Percentiles rank a stretch among this genome's conserved stretches.
These are phyloP conservation scores for Drosophila neonasuta DNA, from an alignment of 2,888 invertebrate genomes.

Conservation along the genomic window DNA sequence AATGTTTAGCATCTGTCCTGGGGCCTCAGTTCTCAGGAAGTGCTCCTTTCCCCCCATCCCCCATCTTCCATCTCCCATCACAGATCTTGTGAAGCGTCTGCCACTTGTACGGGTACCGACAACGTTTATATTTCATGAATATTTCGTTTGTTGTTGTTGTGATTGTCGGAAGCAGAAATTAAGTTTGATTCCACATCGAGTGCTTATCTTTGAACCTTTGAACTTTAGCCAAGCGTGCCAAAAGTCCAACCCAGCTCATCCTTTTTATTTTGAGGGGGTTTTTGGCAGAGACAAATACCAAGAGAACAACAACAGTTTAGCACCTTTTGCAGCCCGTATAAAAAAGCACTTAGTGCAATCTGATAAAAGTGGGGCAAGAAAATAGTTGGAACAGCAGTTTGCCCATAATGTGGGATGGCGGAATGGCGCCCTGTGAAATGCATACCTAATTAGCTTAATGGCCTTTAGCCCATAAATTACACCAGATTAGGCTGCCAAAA, in stretches of 20 bases:
- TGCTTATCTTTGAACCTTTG: constrained; percentile 39
- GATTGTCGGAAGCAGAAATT: constrained; percentile 59
- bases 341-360: constrained; percentile 45
- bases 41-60: background rate
- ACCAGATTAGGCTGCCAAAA: constrained; percentile 61
- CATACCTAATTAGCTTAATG: constrained; percentile 74
- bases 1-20: constrained; percentile 72
- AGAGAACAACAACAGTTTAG: constrained; percentile 16
- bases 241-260: constrained; percentile 1
- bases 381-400: constrained; percentile 47
- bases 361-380: constrained; percentile 23
- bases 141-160: constrained; percentile 44
- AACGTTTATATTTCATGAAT: constrained; percentile 36
- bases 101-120: background rate
- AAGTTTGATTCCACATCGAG: constrained; percentile 60
- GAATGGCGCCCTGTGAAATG: constrained; percentile 54
- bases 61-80: background rate
- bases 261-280: background rate
- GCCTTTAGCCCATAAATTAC: constrained; percentile 67
- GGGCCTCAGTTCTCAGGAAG: constrained; percentile 33
- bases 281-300: constrained; percentile 44
- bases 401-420: background rate
- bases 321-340: constrained; percentile 18
- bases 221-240: constrained; percentile 11
- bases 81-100: background rate